A percentile compares a stretch with the other conserved stretches of the same genome.
Evolutionary conservation across 2,888 invertebrate species (phyloP).

Genomic region (Saturnia japonica): DNA sequence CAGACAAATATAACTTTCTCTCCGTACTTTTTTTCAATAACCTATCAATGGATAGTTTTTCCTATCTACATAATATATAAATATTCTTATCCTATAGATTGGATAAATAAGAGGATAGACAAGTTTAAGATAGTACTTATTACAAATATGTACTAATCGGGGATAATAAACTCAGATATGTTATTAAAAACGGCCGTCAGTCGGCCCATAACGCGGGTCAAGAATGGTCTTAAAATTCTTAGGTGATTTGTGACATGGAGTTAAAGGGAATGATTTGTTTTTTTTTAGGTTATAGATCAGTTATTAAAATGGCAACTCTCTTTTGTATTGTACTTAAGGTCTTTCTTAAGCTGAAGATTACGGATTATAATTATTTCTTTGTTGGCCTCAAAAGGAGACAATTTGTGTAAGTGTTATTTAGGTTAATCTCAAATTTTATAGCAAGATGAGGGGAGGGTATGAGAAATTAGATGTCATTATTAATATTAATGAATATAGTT

Average conservation of each 20-base stretch:
- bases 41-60: no score
- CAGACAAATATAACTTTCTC: no score
- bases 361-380: neutral
- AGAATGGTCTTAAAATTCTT: conserved; percentile 56
- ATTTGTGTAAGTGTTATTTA: neutral
- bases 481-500: neutral
- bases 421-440: neutral
- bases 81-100: no score
- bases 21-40: no score
- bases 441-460: neutral
- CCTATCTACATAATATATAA: no score
- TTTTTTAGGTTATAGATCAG: neutral
- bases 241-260: conserved; percentile 47
- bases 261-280: neutral
- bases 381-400: neutral
- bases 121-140: no score
- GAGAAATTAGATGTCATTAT: neutral
- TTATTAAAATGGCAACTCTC: no score
- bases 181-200: no score
- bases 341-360: neutral
- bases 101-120: no score
- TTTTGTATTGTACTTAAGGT: neutral
- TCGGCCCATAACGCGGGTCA: conserved; percentile 35
- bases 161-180: no score
- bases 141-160: no score